Conservation (phyloP, 2,797 vertebrate genomes). For the Mustela erminea region DNA sequence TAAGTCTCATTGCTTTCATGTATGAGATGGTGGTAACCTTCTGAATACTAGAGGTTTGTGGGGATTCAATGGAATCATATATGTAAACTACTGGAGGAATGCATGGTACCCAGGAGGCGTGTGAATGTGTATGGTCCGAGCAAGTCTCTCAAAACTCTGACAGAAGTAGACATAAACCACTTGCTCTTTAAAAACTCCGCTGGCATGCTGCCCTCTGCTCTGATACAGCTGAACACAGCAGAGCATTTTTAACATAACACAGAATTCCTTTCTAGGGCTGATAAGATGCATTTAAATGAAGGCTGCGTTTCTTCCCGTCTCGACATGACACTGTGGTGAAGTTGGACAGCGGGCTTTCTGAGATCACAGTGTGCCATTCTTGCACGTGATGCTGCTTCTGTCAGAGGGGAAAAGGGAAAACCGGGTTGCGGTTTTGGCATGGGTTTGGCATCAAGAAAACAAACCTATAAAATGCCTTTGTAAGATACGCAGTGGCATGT, state of each 20-base stretch:
- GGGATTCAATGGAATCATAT: background rate
- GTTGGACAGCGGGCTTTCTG: conserved; percentile 16
- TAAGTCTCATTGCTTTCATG: background rate
- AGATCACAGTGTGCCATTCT: conserved; percentile 5
- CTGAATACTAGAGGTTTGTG: background rate
- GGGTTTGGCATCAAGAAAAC: conserved; percentile 60
- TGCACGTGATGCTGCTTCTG: background rate
- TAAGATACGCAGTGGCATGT: conserved; percentile 30
- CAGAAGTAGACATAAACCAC: conserved; percentile 17
- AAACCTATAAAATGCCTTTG: conserved; percentile 38
- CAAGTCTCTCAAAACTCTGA: conserved; percentile 44
- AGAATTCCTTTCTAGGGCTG: conserved; percentile 1
- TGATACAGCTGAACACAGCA: background rate
- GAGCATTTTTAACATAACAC: conserved; percentile 37
- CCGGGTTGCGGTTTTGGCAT: background rate
- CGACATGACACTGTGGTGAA: background rate
- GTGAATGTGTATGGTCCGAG: background rate
- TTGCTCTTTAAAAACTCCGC: conserved; percentile 33
- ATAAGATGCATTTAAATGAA: conserved; percentile 58
- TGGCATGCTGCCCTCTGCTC: background rate
- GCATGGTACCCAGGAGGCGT: background rate
- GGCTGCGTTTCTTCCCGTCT: background rate
- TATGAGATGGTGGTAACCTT: background rate
- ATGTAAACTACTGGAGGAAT: background rate
- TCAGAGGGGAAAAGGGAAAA: conserved; percentile 24